phyloP scores from a whole-genome alignment of 2,888 invertebrate species.

The Lepidocyrtoides sp. region DNA sequence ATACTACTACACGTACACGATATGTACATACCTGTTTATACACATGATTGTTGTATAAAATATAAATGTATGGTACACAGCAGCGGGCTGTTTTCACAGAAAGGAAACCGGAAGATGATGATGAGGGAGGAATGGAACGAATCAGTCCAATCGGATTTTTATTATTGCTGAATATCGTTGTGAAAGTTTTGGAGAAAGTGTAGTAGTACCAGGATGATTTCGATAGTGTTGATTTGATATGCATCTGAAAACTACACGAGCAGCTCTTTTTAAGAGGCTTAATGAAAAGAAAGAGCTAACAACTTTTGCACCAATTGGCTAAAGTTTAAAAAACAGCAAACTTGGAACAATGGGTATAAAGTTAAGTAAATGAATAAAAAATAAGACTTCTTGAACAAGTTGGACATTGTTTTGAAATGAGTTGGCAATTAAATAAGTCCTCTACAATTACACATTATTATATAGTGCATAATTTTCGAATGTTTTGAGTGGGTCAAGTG shows the following conservation, averaged over 20 bases:
- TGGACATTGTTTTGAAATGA: not conserved
- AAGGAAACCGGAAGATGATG: slow-evolving; percentile 48
- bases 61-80: too few species aligned
- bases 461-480: not conserved
- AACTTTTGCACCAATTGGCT: slow-evolving; percentile 32
- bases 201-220: not conserved
- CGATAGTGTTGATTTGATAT: slow-evolving; percentile 48
- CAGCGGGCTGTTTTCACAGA: slow-evolving; percentile 13
- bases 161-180: slow-evolving; percentile 55
- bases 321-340: slow-evolving; percentile 22
- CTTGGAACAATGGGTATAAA: slow-evolving; percentile 8
- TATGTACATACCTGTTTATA: not conserved
- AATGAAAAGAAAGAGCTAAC: slow-evolving; percentile 57
- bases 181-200: slow-evolving; percentile 40
- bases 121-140: slow-evolving; percentile 47
- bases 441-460: not conserved
- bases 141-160: slow-evolving; percentile 72
- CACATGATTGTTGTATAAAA: too few species aligned
- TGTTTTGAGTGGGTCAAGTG: not conserved
- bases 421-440: slow-evolving; percentile 6
- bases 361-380: slow-evolving; percentile 39
- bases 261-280: slow-evolving; percentile 56
- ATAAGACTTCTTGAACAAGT: not conserved
- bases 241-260: slow-evolving; percentile 38
- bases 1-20: not conserved